These are phyloP conservation scores for Cardiocondyla obscurior DNA, from an alignment of 1,140 invertebrate species.

Conservation along the genomic window DNA sequence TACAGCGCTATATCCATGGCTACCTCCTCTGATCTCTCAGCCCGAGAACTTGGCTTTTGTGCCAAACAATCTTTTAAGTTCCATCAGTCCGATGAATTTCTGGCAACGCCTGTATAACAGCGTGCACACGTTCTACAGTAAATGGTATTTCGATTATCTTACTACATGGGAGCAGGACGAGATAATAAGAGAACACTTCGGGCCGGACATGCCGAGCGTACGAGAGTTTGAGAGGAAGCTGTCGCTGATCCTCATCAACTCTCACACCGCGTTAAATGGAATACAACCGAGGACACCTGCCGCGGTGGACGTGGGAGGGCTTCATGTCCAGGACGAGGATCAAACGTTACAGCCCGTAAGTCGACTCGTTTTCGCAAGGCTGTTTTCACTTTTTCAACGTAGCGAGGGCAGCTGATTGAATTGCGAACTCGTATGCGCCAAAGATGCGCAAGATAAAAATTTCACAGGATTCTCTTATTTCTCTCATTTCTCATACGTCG, in stretches of 20 bases:
- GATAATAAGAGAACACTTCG: constrained; percentile 79
- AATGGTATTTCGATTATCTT: constrained; percentile 63
- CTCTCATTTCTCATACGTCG: not conserved
- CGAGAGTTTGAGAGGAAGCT: constrained; percentile 81
- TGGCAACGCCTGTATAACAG: constrained; percentile 85
- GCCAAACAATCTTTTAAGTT: constrained; percentile 85
- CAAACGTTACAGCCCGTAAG: constrained; percentile 67
- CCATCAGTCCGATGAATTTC: constrained; percentile 85
- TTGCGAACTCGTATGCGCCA: not conserved
- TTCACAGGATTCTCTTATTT: not conserved
- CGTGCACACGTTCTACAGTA: constrained; percentile 50
- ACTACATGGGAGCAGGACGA: constrained; percentile 69
- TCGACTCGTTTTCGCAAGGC: not conserved
- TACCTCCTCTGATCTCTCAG: constrained; percentile 86
- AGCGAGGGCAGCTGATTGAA: not conserved
- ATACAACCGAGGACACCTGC: constrained; percentile 82
- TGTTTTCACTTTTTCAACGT: constrained; percentile 3
- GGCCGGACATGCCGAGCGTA: constrained; percentile 75
- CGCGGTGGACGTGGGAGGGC: constrained; percentile 86
- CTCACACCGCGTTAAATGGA: constrained; percentile 84
- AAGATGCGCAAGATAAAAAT: not conserved
- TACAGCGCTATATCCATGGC: constrained; percentile 86
- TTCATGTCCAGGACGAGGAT: constrained; percentile 82
- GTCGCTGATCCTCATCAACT: constrained; percentile 85
- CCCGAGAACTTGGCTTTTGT: constrained; percentile 86